Evolutionary conservation across 2,797 vertebrate genomes (phyloP).

Genomic region (Clarias fuscus): DNA sequence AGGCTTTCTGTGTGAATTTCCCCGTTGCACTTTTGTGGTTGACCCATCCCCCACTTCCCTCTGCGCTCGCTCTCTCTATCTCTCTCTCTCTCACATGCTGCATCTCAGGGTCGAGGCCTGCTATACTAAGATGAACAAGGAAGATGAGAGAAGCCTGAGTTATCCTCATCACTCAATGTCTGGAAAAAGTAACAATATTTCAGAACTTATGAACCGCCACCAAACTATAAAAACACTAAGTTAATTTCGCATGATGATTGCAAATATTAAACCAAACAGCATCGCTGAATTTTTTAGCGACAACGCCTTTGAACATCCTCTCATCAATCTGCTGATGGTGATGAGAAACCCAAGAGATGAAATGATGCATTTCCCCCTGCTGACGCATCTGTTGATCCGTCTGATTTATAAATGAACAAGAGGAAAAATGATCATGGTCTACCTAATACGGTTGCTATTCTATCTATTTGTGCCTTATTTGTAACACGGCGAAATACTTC

Average conservation of each 20-base stretch:
- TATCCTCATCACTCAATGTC: too few relatives aligned
- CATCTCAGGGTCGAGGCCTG: conserved; percentile 12
- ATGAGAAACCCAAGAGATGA: not conserved
- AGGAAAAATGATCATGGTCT: not conserved
- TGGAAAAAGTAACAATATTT: not conserved
- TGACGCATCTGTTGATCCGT: not conserved
- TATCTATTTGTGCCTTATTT: not conserved
- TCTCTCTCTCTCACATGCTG: not conserved
- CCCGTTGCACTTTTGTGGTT: conserved; percentile 45
- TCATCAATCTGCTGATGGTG: not conserved
- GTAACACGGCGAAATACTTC: not conserved
- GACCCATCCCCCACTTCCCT: conserved; percentile 49
- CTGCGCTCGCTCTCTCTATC: conserved; percentile 5
- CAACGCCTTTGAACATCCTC: not conserved
- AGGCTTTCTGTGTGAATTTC: conserved; percentile 42
- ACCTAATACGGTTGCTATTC: not conserved
- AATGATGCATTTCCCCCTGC: conserved; percentile 5
- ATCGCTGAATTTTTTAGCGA: not conserved
- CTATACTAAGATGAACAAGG: not conserved
- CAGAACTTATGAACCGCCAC: not conserved
- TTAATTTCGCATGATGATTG: not conserved
- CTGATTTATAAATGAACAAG: conserved; percentile 2
- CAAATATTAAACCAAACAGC: not conserved
- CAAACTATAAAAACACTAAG: not conserved
- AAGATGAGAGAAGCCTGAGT: not conserved